Conservation (phyloP, 2,797 vertebrate genomes). For the Tiaroga cobitis region DNA sequence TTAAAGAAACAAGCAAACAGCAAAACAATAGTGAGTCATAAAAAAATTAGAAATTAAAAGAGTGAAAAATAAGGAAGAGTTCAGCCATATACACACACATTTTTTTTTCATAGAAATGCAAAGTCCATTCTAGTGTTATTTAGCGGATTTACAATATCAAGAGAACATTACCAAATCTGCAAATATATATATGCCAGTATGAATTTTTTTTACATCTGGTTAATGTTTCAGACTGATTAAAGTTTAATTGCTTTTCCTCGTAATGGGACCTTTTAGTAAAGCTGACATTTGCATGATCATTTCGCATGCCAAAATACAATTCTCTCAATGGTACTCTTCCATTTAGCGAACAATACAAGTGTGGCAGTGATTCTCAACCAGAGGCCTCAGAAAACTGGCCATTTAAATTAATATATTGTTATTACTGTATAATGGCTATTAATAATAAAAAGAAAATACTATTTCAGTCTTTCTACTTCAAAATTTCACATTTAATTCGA, state of each 20-base stretch:
- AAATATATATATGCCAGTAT: neutral
- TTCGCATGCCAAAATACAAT: neutral
- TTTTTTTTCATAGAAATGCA: neutral
- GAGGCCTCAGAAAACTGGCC: neutral
- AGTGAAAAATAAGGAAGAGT: neutral
- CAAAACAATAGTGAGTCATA: neutral
- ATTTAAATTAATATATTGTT: neutral
- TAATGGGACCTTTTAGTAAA: neutral
- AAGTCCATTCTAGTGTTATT: neutral
- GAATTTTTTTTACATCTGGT: neutral
- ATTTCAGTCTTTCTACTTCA: neutral
- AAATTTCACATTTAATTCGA: neutral
- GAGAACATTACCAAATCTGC: conserved; percentile 4
- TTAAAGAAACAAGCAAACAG: neutral
- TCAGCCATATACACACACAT: neutral
- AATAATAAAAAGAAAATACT: neutral
- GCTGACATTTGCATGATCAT: neutral
- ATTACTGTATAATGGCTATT: neutral
- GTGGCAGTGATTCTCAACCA: neutral
- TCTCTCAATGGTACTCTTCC: neutral
- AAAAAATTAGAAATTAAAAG: neutral
- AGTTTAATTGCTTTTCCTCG: neutral
- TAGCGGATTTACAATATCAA: neutral
- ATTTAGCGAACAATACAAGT: neutral
- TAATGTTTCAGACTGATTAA: neutral